Evolutionary conservation across 2,797 vertebrate species (phyloP).

Genomic region (Cyprinodon diabolis): DNA sequence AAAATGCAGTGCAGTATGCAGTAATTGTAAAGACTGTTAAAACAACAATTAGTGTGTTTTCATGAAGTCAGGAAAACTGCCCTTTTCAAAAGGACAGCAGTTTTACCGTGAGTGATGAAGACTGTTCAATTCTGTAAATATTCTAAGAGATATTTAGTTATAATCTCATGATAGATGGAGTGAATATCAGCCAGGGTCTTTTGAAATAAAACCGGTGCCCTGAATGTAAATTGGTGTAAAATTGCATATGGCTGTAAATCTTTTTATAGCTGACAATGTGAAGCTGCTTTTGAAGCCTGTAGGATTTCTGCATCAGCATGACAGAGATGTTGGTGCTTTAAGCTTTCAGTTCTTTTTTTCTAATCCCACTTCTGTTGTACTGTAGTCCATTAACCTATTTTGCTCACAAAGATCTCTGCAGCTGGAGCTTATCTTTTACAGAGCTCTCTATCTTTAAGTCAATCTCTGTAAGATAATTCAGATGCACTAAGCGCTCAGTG

Average conservation of each 20-base stretch:
- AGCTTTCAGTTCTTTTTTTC: constrained; percentile 50
- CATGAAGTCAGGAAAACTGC: constrained; percentile 5
- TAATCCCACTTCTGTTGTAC: constrained; percentile 53
- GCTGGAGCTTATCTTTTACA: constrained; percentile 42
- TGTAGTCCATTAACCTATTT: constrained; percentile 65
- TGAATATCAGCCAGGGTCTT: constrained; percentile 30
- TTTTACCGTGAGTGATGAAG: constrained; percentile 32
- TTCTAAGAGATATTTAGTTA: constrained; percentile 8
- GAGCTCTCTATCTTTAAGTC: constrained; percentile 33
- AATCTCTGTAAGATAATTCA: constrained; percentile 30
- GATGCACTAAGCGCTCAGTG: constrained; percentile 13
- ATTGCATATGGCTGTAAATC: constrained; percentile 48
- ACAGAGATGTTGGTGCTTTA: constrained; percentile 51
- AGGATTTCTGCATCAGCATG: constrained; percentile 58
- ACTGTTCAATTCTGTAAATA: constrained; percentile 16
- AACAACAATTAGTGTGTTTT: background rate
- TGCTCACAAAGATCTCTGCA: constrained; percentile 34
- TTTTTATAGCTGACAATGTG: constrained; percentile 57
- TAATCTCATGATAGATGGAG: constrained; percentile 13
- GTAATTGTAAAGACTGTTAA: too few relatives aligned
- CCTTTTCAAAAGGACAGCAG: background rate
- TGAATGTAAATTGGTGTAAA: constrained; percentile 59
- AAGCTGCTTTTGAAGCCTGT: constrained; percentile 46
- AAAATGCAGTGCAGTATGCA: too few relatives aligned
- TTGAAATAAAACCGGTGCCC: constrained; percentile 32